Conservation (phyloP, 2,888 invertebrate genomes). For the Lycaena phlaeas region DNA sequence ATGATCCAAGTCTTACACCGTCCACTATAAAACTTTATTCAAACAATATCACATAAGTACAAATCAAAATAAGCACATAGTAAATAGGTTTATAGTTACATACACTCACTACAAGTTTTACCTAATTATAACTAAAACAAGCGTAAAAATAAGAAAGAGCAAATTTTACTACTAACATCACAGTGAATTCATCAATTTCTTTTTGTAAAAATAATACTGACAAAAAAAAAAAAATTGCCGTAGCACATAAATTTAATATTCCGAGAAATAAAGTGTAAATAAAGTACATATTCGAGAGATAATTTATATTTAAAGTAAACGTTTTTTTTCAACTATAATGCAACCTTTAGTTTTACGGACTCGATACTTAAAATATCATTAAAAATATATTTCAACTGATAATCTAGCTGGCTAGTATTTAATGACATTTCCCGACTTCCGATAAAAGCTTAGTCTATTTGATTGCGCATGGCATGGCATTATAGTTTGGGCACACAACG, state of each 20-base stretch:
- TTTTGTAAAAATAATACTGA: slow-evolving; percentile 4
- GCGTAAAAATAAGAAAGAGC: background rate
- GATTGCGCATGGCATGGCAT: too few species aligned
- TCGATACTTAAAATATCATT: too few species aligned
- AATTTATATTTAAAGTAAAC: background rate
- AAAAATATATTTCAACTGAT: too few species aligned
- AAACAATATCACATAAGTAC: slow-evolving; percentile 4
- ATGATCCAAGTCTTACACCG: background rate
- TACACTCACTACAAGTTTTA: background rate
- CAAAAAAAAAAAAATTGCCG: slow-evolving; percentile 2
- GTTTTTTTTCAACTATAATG: too few species aligned
- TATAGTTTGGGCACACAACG: too few species aligned
- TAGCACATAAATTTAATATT: background rate
- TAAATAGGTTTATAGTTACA: background rate
- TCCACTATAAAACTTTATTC: background rate
- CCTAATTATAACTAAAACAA: background rate
- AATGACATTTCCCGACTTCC: too few species aligned
- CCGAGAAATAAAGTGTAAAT: too few species aligned
- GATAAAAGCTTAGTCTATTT: too few species aligned
- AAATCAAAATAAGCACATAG: slow-evolving; percentile 3
- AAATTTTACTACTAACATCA: slow-evolving; percentile 5
- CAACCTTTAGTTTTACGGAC: too few species aligned
- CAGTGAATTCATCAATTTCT: background rate
- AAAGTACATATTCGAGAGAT: background rate
- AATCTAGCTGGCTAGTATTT: too few species aligned